Evolutionary conservation across 2,113 vertebrate genomes (phyloP), one percentile per base, ranked within the genome.

Genomic region (Campylorhamphus procurvoides): DNA sequence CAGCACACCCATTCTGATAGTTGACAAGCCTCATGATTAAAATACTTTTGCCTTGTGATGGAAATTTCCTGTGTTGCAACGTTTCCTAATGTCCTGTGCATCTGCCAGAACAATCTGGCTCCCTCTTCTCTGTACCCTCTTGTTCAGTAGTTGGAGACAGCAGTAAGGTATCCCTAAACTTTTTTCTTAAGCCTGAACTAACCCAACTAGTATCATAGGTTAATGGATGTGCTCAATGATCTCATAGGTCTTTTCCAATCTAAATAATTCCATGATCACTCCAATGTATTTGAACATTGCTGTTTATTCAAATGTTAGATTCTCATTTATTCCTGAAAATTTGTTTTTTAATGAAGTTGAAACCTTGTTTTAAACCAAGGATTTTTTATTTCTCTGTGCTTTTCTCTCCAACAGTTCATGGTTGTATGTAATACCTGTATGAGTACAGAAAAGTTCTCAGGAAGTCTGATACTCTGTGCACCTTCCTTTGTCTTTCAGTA

Each of bases 11-110:
- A 5, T 59, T 83, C 40, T 63, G n/a, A 33, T 87, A 16, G n/a
- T 90, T 85, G 28, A 58, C 40, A 46, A 93, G 74, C 24, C 10
- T 90, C 31, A 23, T 44, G 59, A 71, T 74, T 84, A 42, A 89
- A 84, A 83, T 80, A 88, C 55, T 69, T 90, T 77, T 83, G 50
- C 67, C 23, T 72, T 90, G 59, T 72, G 44, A 37, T 79, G 9
- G 44, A n/a, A 85, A 73, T 62, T 94, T 78, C 87, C 74, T 84
- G 87, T 91, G 60, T 90, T 78, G 78, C 82, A 91, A 28, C 7
- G 14, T 84, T 86, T 52, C 73, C 39, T 66, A 31, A 90, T 85
- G 33, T 78, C 35, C 42, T 35, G 29, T 46, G 67, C 37, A 29
- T 80, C 28, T 84, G 33, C 27, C 53, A 39, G 40, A 80, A 49